Percentiles rank a stretch among this genome's conserved stretches.
Evolutionary conservation across 2,888 invertebrate genomes (phyloP).

Genomic region (Blera fallax): DNA sequence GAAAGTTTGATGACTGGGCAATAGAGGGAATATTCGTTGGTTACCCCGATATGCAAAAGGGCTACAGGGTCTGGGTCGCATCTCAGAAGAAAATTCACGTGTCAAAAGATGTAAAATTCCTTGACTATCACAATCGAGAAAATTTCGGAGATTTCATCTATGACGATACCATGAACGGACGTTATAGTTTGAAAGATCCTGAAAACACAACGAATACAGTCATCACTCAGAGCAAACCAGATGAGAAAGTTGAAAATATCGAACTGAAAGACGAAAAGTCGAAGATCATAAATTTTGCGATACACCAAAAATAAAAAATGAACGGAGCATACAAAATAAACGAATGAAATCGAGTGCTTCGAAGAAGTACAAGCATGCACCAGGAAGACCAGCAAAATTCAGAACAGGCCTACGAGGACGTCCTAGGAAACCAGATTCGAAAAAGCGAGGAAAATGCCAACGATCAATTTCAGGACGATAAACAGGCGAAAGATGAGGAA

Average conservation of each 20-base stretch:
- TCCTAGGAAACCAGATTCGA: background rate
- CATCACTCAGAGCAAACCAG: no score
- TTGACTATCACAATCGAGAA: background rate
- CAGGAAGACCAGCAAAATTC: slow-evolving; percentile 5
- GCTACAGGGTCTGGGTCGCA: slow-evolving; percentile 25
- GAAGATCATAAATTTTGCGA: no score
- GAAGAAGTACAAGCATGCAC: background rate
- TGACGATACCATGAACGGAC: no score
- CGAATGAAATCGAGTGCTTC: background rate
- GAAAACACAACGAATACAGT: no score
- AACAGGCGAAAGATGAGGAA: background rate
- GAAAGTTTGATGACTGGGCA: slow-evolving; percentile 48
- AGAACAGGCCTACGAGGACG: slow-evolving; percentile 8
- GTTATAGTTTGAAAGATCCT: no score
- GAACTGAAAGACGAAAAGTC: no score
- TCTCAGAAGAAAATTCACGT: slow-evolving; percentile 17
- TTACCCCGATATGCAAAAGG: no score
- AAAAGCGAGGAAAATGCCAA: background rate
- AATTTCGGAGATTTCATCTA: background rate
- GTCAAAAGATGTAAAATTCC: slow-evolving; percentile 5
- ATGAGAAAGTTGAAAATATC: no score
- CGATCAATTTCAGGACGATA: background rate
- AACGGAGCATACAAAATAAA: background rate
- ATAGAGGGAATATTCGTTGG: no score
- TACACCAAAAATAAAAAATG: no score